These are phyloP conservation scores for Clarias platycephalus DNA, from an alignment of 2,797 vertebrate genomes.

Conservation along the genomic window DNA sequence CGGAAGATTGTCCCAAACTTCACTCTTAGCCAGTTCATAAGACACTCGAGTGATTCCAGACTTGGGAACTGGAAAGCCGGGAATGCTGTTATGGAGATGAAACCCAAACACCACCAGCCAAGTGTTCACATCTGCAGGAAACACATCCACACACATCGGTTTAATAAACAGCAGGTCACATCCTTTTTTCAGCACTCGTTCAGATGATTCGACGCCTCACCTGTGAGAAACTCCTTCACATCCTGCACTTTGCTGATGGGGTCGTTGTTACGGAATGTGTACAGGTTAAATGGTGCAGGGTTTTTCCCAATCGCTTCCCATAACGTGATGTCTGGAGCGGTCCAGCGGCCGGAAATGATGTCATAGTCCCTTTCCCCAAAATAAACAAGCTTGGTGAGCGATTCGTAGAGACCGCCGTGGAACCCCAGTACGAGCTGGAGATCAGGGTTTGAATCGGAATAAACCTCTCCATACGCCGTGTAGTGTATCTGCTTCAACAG, in stretches of 20 bases:
- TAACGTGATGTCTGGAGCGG: conserved; percentile 88
- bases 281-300: conserved; percentile 92
- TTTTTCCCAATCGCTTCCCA: conserved; percentile 90
- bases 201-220: conserved; percentile 69
- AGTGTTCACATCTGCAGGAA: conserved; percentile 91
- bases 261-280: conserved; percentile 98
- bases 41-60: conserved; percentile 92
- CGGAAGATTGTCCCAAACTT: conserved; percentile 94
- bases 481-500: conserved; percentile 98
- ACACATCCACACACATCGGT: neutral
- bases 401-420: conserved; percentile 93
- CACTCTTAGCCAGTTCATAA: conserved; percentile 92
- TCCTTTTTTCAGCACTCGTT: neutral
- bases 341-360: conserved; percentile 95
- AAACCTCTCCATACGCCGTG: conserved; percentile 95
- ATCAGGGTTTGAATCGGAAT: conserved; percentile 96
- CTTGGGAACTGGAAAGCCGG: conserved; percentile 92
- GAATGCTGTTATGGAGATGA: conserved; percentile 98
- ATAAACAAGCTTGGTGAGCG: conserved; percentile 93
- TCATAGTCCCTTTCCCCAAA: conserved; percentile 96
- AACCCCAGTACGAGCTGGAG: conserved; percentile 97
- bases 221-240: conserved; percentile 93
- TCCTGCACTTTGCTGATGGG: conserved; percentile 96
- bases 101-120: conserved; percentile 99
- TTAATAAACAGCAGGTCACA: neutral